Percentiles rank a stretch among this genome's conserved stretches.
Conservation (phyloP, 2,888 invertebrate genomes). For the Venustoraphidia nigricollis region DNA sequence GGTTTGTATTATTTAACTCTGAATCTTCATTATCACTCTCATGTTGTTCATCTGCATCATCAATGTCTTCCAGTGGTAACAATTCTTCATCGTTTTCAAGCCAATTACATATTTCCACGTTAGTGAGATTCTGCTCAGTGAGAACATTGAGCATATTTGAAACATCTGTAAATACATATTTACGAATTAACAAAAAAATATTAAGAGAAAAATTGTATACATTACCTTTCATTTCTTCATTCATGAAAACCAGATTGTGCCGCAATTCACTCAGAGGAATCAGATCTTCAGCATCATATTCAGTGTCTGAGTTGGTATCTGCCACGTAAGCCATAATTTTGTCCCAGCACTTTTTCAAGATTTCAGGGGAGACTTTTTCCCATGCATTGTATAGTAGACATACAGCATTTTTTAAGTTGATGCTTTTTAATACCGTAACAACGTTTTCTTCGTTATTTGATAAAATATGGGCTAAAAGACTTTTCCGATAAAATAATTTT, state of each 20-base stretch:
- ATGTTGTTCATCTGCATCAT: too few species aligned
- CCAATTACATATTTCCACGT: too few species aligned
- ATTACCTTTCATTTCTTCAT: constrained; percentile 7
- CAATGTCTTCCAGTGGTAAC: too few species aligned
- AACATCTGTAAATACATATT: too few species aligned
- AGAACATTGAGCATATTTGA: too few species aligned
- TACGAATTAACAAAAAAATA: too few species aligned
- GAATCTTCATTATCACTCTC: too few species aligned
- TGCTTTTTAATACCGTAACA: neutral
- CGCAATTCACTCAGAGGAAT: constrained; percentile 7
- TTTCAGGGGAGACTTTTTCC: constrained; percentile 7
- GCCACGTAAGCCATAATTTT: constrained; percentile 7
- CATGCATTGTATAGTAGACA: constrained; percentile 8
- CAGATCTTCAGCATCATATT: constrained; percentile 8
- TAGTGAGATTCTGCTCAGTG: too few species aligned
- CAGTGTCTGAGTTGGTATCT: constrained; percentile 7
- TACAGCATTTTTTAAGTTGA: constrained; percentile 2
- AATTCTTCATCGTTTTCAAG: too few species aligned
- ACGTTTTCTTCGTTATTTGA: constrained; percentile 1
- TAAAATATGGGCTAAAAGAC: constrained; percentile 4
- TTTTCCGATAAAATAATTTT: constrained; percentile 4
- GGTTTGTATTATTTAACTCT: too few species aligned
- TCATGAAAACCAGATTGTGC: constrained; percentile 6
- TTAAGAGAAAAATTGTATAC: too few species aligned
- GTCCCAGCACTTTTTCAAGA: constrained; percentile 7